A percentile compares a stretch with the other conserved stretches of the same genome.
These are phyloP conservation scores for Melikaiella ostensackeni DNA, from an alignment of 2,888 invertebrate genomes.

Conservation along the genomic window DNA sequence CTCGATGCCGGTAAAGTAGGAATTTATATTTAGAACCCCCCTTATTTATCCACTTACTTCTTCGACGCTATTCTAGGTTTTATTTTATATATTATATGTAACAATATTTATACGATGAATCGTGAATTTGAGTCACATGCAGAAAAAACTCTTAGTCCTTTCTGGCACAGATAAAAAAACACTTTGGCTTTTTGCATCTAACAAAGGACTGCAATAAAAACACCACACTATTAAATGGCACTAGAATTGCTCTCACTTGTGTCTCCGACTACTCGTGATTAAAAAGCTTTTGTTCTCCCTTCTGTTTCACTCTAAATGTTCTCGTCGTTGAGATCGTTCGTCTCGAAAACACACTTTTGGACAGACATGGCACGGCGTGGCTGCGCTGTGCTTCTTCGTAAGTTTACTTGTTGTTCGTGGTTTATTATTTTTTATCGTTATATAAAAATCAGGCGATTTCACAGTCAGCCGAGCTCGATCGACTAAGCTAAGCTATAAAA, in stretches of 20 bases:
- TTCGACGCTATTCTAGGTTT: constrained; percentile 71
- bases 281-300: constrained; percentile 68
- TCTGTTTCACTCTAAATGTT: constrained; percentile 51
- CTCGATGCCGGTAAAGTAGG: too few species aligned
- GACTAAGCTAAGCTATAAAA: constrained; percentile 75
- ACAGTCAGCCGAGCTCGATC: constrained; percentile 70
- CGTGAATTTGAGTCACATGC: constrained; percentile 76
- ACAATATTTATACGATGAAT: constrained; percentile 80
- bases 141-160: constrained; percentile 74
- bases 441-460: constrained; percentile 72
- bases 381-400: constrained; percentile 55
- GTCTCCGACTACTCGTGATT: constrained; percentile 72
- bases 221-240: constrained; percentile 80
- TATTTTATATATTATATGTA: constrained; percentile 79
- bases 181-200: constrained; percentile 80
- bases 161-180: constrained; percentile 78
- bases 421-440: constrained; percentile 55
- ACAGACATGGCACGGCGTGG: constrained; percentile 63
- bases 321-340: constrained; percentile 57
- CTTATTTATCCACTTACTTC: background rate
- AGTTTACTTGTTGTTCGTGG: constrained; percentile 46
- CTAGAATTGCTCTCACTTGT: constrained; percentile 78
- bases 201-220: constrained; percentile 76
- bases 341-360: constrained; percentile 64
- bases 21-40: too few species aligned